These are phyloP conservation scores for Molossus alvarezi DNA, from an alignment of 2,797 vertebrate species.

Conservation along the genomic window DNA sequence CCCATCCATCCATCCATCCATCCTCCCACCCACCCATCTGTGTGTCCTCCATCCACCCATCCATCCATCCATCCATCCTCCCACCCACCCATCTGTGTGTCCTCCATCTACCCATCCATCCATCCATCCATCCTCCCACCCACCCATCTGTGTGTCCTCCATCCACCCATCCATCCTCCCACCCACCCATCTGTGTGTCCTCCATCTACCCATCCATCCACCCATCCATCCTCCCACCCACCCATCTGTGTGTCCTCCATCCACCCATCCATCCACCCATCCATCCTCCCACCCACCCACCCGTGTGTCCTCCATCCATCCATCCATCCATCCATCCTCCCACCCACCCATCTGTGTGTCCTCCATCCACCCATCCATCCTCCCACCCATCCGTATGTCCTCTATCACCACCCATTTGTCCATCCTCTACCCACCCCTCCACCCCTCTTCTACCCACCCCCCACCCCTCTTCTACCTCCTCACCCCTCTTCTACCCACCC, in stretches of 20 bases:
- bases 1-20: too few relatives aligned
- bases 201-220: too few relatives aligned
- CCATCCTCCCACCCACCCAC: background rate
- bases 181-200: too few relatives aligned
- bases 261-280: too few relatives aligned
- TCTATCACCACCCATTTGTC: background rate
- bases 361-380: background rate
- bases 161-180: background rate
- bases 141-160: too few relatives aligned
- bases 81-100: too few relatives aligned
- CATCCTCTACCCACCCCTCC: background rate
- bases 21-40: too few relatives aligned
- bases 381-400: too few relatives aligned
- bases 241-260: background rate
- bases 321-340: background rate
- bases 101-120: background rate
- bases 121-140: too few relatives aligned
- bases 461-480: fast-evolving
- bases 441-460: background rate
- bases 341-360: background rate
- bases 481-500: background rate
- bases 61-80: too few relatives aligned
- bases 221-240: too few relatives aligned
- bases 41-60: too few relatives aligned
- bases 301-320: background rate